Conservation (phyloP, 1,140 invertebrate genomes). For the Bombus picipes region DNA sequence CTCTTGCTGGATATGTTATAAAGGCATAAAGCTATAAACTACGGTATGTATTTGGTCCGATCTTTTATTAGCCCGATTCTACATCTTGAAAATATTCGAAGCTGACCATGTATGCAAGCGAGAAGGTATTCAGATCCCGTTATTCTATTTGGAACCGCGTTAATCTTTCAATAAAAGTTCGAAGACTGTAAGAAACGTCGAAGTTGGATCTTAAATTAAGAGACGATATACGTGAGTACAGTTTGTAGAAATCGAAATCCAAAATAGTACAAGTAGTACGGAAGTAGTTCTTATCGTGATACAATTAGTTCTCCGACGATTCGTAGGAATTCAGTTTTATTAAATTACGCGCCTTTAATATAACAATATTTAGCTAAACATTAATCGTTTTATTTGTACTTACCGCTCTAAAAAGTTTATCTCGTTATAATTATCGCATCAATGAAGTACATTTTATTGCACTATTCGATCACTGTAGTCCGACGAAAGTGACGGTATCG, state of each 20-base stretch:
- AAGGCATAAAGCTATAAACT: constrained; percentile 68
- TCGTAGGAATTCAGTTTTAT: constrained; percentile 50
- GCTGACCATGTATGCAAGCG: constrained; percentile 51
- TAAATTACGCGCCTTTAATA: constrained; percentile 34
- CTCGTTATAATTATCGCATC: constrained; percentile 54
- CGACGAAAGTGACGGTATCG: constrained; percentile 32
- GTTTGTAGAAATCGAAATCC: constrained; percentile 49
- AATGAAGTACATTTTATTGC: constrained; percentile 76
- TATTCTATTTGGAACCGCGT: constrained; percentile 30
- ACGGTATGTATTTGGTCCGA: constrained; percentile 73
- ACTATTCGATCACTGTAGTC: constrained; percentile 66
- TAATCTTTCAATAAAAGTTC: constrained; percentile 27
- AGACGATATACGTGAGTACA: constrained; percentile 40
- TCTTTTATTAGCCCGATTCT: constrained; percentile 61
- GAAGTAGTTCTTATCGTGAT: constrained; percentile 27
- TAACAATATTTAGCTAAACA: constrained; percentile 39
- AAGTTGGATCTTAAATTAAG: constrained; percentile 41
- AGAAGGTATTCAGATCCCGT: constrained; percentile 24
- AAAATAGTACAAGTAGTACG: constrained; percentile 14
- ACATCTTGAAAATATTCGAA: constrained; percentile 60
- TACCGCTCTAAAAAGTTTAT: constrained; percentile 61
- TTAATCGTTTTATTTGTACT: constrained; percentile 73
- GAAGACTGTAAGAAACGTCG: constrained; percentile 35
- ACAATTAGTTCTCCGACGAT: constrained; percentile 24
- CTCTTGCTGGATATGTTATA: constrained; percentile 71